Conservation (phyloP, 2,113 vertebrate species). For the Toxotes jaculatrix region DNA sequence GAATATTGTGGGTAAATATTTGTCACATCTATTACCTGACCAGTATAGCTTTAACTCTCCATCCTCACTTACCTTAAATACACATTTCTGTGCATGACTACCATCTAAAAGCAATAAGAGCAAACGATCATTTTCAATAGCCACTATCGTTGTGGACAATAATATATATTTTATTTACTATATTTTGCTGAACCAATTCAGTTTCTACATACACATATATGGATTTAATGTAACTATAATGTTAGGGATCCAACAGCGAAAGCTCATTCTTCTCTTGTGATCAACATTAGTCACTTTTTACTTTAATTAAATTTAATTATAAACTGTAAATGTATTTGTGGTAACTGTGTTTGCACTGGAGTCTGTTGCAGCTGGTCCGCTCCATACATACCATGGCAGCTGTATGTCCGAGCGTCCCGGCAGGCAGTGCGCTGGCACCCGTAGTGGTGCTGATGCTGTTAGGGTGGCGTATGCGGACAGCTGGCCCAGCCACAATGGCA, state of each 20-base stretch:
- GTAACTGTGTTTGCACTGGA: neutral
- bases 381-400: slow-evolving; percentile 85
- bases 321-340: neutral
- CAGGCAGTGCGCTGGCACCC: slow-evolving; percentile 71
- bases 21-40: slow-evolving; percentile 26
- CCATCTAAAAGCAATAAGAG: neutral
- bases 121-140: neutral
- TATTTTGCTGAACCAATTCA: neutral
- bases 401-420: slow-evolving; percentile 79
- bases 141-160: neutral
- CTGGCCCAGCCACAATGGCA: slow-evolving; percentile 80
- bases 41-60: neutral
- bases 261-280: neutral
- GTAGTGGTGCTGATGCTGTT: slow-evolving; percentile 84
- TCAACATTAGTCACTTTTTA: neutral
- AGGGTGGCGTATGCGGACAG: slow-evolving; percentile 86
- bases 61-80: neutral
- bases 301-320: neutral
- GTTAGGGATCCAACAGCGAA: neutral
- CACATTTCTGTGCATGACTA: neutral
- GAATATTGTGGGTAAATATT: slow-evolving; percentile 10
- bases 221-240: neutral
- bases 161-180: neutral
- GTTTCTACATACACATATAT: neutral
- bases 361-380: neutral